A percentile compares a stretch with the other conserved stretches of the same genome.
Conservation (phyloP, 2,113 vertebrate species). For the Scomber scombrus region DNA sequence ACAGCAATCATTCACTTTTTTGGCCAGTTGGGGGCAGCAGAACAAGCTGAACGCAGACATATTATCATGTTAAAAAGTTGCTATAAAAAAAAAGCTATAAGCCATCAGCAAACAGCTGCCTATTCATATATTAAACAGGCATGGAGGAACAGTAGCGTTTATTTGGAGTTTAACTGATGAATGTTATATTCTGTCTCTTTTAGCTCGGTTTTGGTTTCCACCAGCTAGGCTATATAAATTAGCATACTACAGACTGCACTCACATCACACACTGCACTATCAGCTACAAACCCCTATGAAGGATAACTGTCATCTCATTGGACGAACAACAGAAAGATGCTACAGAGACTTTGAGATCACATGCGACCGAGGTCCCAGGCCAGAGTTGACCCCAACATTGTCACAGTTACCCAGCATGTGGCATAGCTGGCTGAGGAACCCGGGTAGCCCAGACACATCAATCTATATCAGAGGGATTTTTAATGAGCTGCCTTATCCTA, state of each 20-base stretch:
- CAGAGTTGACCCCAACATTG: slow-evolving; percentile 24
- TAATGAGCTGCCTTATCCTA: slow-evolving; percentile 52
- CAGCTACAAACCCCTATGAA: not conserved
- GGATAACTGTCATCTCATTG: not conserved
- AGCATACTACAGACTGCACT: not conserved
- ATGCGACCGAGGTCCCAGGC: not conserved
- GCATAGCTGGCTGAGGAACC: not conserved
- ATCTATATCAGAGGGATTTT: slow-evolving; percentile 58
- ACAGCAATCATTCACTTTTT: too few relatives aligned
- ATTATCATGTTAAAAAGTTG: too few relatives aligned
- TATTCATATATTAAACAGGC: too few relatives aligned
- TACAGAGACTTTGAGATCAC: not conserved
- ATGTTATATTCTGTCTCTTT: too few relatives aligned
- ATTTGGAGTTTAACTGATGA: too few relatives aligned
- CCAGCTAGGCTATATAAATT: too few relatives aligned
- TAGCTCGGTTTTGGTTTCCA: too few relatives aligned
- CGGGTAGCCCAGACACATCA: slow-evolving; percentile 50
- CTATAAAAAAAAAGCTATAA: too few relatives aligned
- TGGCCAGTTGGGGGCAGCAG: too few relatives aligned
- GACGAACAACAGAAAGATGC: not conserved
- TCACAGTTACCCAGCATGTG: slow-evolving; percentile 39
- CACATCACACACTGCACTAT: not conserved
- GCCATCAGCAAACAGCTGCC: too few relatives aligned
- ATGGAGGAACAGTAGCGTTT: too few relatives aligned
- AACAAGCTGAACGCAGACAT: too few relatives aligned